phyloP scores from a whole-genome alignment of 2,797 vertebrate genomes.

The Centropyge bicolor region DNA sequence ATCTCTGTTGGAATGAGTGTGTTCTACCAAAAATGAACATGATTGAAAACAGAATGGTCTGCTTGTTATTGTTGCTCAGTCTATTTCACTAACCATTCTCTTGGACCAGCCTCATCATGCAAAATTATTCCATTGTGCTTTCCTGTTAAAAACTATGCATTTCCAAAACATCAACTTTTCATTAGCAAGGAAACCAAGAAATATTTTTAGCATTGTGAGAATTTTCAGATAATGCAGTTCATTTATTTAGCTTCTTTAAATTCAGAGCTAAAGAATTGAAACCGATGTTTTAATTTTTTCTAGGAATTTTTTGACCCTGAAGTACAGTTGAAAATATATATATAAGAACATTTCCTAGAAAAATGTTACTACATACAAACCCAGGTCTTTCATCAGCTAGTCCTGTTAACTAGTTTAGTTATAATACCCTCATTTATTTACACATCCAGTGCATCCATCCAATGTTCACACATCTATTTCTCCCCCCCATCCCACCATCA shows the following conservation, averaged over 20 bases:
- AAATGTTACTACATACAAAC: neutral
- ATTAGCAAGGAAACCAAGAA: no score
- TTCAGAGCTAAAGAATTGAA: no score
- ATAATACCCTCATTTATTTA: neutral
- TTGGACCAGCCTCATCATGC: no score
- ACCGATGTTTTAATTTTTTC: neutral
- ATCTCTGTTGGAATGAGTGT: neutral
- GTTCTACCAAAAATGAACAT: neutral
- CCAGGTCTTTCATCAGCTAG: neutral
- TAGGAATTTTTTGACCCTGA: neutral
- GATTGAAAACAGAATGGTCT: neutral
- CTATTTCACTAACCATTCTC: no score
- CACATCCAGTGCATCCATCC: conserved; percentile 2
- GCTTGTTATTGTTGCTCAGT: no score
- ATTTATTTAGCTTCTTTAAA: no score
- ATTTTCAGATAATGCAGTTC: no score
- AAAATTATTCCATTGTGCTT: no score
- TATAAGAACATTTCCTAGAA: neutral
- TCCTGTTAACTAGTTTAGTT: conserved; percentile 3
- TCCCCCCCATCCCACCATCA: conserved; percentile 29
- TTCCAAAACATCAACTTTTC: no score
- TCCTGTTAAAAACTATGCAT: no score
- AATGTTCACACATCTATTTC: conserved; percentile 36
- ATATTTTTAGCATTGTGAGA: no score
- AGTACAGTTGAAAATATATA: neutral